Evolutionary conservation across 2,113 vertebrate species (phyloP), one percentile per base, ranked within the genome.

Genomic region (Aythya baeri): DNA sequence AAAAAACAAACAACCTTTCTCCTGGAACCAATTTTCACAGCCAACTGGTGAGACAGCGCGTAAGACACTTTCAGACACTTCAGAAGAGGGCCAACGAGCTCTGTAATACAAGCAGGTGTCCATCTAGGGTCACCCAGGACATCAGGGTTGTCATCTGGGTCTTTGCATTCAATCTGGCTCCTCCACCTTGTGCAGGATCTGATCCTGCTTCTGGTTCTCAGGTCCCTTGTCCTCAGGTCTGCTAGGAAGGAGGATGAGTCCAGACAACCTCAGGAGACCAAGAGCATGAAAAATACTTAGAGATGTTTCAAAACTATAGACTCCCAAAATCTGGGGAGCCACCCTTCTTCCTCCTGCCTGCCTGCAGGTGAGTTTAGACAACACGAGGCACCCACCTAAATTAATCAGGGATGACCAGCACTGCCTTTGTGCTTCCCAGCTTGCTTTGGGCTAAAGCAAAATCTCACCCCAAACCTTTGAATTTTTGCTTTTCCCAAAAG

Each of bases 1-100:
- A 50, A 49, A 50, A 52, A 52, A 41, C 11, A 41, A 8, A 50
- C 12, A 26, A 1, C 15, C 66, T 94, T 76, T 32, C 71, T 73
- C 32, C 41, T 41, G 43, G 43, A 89, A 21, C 2, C 0, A 0
- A 29, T 50, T 94, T 72, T 52, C 44, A 70, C 57, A 46, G 63
- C 70, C 25, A 63, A 0, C 11, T 29, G 50, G 12, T 20, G 44
- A 57, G 34, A 10, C 9, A 58, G 25, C 44, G 4, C 4, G 1
- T 46, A 52, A 86, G 50, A 31, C 13, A 5, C 34, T 44, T 77
- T 41, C 41, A 82, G 50, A 25, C 41, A 6, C 16, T 57, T 65
- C 27, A 71, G 57, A 11, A 62, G 50, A 49, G 43, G 32, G 8
- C 17, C 49, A 66, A 22, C 2, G 2, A 57, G 61, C 3, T 59